phyloP scores from a whole-genome alignment of 2,113 vertebrate genomes.

The Anseranas semipalmata region DNA sequence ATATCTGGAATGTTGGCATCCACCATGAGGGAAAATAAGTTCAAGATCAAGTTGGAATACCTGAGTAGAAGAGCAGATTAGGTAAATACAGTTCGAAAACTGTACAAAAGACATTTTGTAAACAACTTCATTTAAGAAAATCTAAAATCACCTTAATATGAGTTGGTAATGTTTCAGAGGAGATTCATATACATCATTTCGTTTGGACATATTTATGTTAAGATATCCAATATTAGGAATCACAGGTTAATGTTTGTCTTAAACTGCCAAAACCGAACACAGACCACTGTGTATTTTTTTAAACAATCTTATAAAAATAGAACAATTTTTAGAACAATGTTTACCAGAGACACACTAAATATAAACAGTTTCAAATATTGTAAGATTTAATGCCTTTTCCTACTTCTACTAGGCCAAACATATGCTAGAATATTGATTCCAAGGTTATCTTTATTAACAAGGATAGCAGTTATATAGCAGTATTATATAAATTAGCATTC shows the following conservation, averaged over 20 bases:
- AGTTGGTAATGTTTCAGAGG: neutral
- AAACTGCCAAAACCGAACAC: neutral
- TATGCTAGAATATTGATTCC: neutral
- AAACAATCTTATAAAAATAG: neutral
- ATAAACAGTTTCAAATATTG: neutral
- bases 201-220: neutral
- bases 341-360: neutral
- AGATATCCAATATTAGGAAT: neutral
- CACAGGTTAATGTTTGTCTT: neutral
- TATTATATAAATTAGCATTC: neutral
- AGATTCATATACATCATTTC: neutral
- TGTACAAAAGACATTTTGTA: neutral
- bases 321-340: neutral
- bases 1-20: slow-evolving; percentile 99
- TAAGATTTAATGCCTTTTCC: neutral
- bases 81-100: neutral
- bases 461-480: neutral
- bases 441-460: neutral
- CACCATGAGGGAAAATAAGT: slow-evolving; percentile 98
- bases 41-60: slow-evolving; percentile 98
- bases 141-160: neutral
- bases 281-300: too few species aligned
- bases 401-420: neutral
- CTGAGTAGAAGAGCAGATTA: slow-evolving; percentile 69
- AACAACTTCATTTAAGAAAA: neutral